These are phyloP conservation scores for Metellina segmentata DNA, from an alignment of 2,888 invertebrate genomes.

Conservation along the genomic window DNA sequence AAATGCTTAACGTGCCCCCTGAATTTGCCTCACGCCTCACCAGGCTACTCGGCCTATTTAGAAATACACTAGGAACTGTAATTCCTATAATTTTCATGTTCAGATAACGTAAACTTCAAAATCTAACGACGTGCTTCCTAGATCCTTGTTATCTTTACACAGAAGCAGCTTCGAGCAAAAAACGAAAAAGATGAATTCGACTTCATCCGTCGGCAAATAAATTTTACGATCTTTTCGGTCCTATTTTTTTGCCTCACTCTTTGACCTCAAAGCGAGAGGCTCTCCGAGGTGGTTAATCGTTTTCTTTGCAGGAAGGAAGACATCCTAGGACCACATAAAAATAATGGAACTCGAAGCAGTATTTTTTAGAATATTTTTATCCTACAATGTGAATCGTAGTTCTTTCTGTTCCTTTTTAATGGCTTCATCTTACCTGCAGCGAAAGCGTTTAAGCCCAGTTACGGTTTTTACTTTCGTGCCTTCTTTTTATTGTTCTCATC, in stretches of 20 bases:
- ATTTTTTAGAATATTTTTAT: background rate
- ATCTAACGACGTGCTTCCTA: no score
- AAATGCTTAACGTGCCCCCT: no score
- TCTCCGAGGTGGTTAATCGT: constrained; percentile 1
- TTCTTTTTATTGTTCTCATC: background rate
- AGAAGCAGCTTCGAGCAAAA: background rate
- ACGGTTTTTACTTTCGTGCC: background rate
- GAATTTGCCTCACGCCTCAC: no score
- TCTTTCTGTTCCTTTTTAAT: background rate
- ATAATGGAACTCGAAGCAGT: background rate
- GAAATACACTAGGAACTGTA: no score
- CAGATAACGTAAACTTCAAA: no score
- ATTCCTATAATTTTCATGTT: no score
- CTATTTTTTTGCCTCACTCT: constrained; percentile 7
- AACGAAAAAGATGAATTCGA: background rate
- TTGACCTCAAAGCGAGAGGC: background rate
- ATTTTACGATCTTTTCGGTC: constrained; percentile 4
- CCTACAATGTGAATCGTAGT: background rate
- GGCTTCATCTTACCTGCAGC: background rate
- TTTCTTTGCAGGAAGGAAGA: background rate
- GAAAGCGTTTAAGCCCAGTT: background rate
- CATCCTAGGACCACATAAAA: background rate
- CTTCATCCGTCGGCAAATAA: background rate
- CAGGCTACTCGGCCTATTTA: no score
- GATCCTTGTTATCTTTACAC: no score